phyloP scores from a whole-genome alignment of 2,888 invertebrate species.

The Leucoma salicis region DNA sequence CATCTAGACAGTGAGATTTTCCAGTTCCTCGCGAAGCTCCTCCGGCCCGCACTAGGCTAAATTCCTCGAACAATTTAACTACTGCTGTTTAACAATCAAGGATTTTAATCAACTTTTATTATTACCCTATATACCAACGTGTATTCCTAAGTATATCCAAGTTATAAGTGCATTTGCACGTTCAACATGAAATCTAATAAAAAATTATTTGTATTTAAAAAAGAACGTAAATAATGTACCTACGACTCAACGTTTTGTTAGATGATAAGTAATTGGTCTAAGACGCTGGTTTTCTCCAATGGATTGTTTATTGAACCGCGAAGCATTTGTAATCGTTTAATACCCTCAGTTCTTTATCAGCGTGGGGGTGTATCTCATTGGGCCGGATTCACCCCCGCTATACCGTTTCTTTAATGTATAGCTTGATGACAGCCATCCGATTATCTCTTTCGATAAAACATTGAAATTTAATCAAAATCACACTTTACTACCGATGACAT shows the following conservation, averaged over 20 bases:
- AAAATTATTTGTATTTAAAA: background rate
- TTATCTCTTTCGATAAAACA: conserved; percentile 51
- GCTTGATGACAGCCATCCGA: conserved; percentile 70
- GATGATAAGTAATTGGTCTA: conserved; percentile 65
- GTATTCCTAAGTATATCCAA: no score
- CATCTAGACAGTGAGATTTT: no score
- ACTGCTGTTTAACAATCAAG: no score
- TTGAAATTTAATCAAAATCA: conserved; percentile 42
- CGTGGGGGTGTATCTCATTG: conserved; percentile 53
- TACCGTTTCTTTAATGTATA: conserved; percentile 57
- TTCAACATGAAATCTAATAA: no score
- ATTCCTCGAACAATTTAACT: no score
- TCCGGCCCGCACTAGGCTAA: no score
- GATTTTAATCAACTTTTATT: no score
- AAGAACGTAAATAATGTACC: background rate
- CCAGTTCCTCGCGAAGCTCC: no score
- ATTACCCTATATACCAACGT: no score
- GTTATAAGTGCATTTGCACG: no score
- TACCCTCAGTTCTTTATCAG: conserved; percentile 83
- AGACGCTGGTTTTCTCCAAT: conserved; percentile 60
- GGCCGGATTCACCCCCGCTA: conserved; percentile 51
- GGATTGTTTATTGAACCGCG: conserved; percentile 79
- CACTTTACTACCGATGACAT: conserved; percentile 23
- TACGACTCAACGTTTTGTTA: conserved; percentile 8
- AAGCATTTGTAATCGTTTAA: conserved; percentile 83